phyloP scores from a whole-genome alignment of 2,888 invertebrate genomes.

The Deilephila elpenor region DNA sequence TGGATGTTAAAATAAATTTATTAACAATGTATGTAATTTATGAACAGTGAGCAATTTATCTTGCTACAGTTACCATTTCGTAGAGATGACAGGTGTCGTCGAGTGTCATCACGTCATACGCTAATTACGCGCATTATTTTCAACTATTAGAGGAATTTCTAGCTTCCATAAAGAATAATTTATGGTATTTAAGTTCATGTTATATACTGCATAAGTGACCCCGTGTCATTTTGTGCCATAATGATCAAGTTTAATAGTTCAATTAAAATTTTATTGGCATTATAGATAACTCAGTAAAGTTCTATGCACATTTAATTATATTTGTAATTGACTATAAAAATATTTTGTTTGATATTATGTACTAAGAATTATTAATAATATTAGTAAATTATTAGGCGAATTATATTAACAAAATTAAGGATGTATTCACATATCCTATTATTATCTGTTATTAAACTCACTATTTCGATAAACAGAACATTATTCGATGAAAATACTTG shows the following conservation, averaged over 20 bases:
- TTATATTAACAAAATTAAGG: no score
- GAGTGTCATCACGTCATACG: conserved; percentile 1
- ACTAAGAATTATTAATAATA: background rate
- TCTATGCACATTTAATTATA: no score
- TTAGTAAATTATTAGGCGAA: no score
- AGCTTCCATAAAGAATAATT: background rate
- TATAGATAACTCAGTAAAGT: no score
- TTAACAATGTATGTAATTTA: background rate
- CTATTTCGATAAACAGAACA: no score
- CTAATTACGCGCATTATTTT: conserved; percentile 9
- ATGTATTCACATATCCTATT: no score
- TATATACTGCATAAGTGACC: background rate
- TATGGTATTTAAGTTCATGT: background rate
- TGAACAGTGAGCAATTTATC: background rate
- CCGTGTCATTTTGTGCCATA: no score
- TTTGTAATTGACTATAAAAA: background rate
- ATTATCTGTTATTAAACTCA: no score
- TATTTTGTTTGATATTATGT: background rate
- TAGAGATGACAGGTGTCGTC: conserved; percentile 6
- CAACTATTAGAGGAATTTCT: background rate
- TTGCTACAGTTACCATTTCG: background rate
- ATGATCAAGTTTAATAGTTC: no score
- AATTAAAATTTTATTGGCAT: no score
- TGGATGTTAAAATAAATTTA: background rate
- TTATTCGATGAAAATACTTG: background rate